Percentiles rank a stretch among this genome's conserved stretches.
Evolutionary conservation across 2,888 invertebrate species (phyloP).

Genomic region (Lordiphosa fenestrarum): DNA sequence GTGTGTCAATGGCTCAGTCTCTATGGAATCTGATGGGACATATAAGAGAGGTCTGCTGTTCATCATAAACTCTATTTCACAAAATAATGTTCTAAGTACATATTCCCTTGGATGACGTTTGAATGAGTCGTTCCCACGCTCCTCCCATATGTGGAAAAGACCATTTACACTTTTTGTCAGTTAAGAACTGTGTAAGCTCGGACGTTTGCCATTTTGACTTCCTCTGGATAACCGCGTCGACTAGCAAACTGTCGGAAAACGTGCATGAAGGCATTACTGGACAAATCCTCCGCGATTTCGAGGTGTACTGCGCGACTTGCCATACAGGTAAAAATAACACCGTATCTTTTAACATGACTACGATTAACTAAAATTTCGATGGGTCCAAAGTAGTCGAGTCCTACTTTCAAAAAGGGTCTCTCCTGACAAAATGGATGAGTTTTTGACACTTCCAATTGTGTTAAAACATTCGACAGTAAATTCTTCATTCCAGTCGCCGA

Average conservation of each 20-base stretch:
- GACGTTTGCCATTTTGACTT: conserved; percentile 3
- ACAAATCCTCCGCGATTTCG: conserved; percentile 1
- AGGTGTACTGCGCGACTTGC: conserved; percentile 10
- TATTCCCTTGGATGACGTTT: too few relatives aligned
- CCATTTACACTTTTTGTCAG: not conserved
- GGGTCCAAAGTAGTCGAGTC: conserved; percentile 12
- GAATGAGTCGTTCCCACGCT: too few relatives aligned
- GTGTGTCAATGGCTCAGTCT: too few relatives aligned
- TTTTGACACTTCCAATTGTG: too few relatives aligned
- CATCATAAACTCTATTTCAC: too few relatives aligned
- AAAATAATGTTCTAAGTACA: too few relatives aligned
- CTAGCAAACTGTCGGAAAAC: conserved; percentile 14
- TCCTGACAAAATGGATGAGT: too few relatives aligned
- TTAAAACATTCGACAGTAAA: too few relatives aligned
- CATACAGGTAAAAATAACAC: conserved; percentile 11
- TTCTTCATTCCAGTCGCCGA: too few relatives aligned
- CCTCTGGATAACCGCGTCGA: conserved; percentile 3
- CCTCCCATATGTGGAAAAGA: conserved; percentile 1
- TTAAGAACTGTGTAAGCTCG: conserved; percentile 8
- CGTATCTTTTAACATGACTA: conserved; percentile 4
- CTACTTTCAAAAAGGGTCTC: too few relatives aligned
- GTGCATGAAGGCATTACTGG: conserved; percentile 15
- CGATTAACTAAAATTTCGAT: conserved; percentile 1
- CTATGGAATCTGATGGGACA: too few relatives aligned
- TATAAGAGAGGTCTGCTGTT: too few relatives aligned